These are phyloP conservation scores for Nezara viridula DNA, from an alignment of 2,888 invertebrate species.

Conservation along the genomic window DNA sequence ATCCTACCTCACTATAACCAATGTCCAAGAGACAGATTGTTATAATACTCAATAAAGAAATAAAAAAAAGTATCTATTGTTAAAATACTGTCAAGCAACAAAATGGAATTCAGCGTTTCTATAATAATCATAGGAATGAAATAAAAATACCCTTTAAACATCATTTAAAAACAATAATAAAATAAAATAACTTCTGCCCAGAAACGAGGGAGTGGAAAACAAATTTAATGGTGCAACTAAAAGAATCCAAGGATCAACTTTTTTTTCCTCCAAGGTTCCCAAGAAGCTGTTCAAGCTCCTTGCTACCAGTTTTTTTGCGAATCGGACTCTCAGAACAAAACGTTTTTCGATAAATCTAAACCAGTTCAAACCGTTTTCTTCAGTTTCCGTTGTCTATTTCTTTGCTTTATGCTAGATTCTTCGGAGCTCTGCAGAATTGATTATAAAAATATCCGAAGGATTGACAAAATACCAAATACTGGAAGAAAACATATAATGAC, in stretches of 20 bases:
- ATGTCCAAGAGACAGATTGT: no score
- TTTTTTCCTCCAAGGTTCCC: not conserved
- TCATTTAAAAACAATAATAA: no score
- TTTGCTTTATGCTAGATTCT: not conserved
- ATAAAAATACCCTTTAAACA: not conserved
- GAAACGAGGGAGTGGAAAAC: not conserved
- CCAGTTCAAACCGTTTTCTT: not conserved
- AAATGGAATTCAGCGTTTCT: not conserved
- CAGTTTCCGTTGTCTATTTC: not conserved
- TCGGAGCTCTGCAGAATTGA: no score
- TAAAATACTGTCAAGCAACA: not conserved
- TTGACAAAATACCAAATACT: no score
- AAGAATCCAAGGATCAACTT: conserved; percentile 26
- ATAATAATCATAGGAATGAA: no score
- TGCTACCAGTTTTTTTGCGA: not conserved
- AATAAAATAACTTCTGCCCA: not conserved
- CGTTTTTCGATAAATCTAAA: conserved; percentile 31
- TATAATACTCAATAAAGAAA: no score
- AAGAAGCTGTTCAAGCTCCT: conserved; percentile 1
- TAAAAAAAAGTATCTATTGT: no score
- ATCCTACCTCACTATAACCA: no score
- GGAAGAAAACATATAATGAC: no score
- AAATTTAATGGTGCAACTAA: conserved; percentile 13
- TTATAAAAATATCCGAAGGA: no score
- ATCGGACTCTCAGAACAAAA: not conserved